A percentile compares a stretch with the other conserved stretches of the same genome.
phyloP scores from a whole-genome alignment of 1,140 invertebrate genomes.

The Drosophila hydei region DNA sequence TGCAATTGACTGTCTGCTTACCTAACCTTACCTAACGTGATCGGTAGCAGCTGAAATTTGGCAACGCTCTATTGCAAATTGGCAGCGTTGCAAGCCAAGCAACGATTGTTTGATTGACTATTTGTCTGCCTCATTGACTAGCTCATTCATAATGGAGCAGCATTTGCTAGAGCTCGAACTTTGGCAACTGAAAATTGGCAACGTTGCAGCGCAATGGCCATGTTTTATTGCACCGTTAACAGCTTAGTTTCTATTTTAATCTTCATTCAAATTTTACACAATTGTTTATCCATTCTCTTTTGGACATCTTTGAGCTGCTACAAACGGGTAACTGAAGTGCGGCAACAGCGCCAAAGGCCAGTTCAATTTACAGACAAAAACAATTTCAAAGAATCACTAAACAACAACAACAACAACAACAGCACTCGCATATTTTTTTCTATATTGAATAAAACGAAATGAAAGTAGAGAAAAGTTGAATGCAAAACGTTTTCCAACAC shows the following conservation, averaged over 20 bases:
- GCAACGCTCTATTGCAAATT: constrained; percentile 13
- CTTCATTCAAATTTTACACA: not conserved
- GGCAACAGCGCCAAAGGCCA: constrained; percentile 30
- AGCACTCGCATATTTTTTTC: constrained; percentile 70
- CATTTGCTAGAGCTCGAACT: not conserved
- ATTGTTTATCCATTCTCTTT: constrained; percentile 1
- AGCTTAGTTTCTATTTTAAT: not conserved
- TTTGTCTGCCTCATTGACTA: too few species aligned
- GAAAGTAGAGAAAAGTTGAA: constrained; percentile 17
- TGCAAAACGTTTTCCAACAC: too few species aligned
- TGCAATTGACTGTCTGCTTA: too few species aligned
- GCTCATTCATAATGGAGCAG: not conserved
- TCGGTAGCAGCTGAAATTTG: constrained; percentile 11
- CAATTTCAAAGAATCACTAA: constrained; percentile 13
- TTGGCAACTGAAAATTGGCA: constrained; percentile 3
- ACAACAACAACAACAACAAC: constrained; percentile 50
- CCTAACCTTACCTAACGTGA: too few species aligned
- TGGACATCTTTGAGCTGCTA: constrained; percentile 14
- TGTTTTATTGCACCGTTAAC: not conserved
- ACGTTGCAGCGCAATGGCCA: constrained; percentile 7
- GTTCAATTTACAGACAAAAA: constrained; percentile 21
- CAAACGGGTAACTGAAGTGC: constrained; percentile 41
- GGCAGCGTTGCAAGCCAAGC: constrained; percentile 1
- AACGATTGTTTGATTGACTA: not conserved
- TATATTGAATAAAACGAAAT: not conserved